Percentiles rank a stretch among this genome's conserved stretches.
These are phyloP conservation scores for Agrochola lychnidis DNA, from an alignment of 2,888 invertebrate genomes.

Conservation along the genomic window DNA sequence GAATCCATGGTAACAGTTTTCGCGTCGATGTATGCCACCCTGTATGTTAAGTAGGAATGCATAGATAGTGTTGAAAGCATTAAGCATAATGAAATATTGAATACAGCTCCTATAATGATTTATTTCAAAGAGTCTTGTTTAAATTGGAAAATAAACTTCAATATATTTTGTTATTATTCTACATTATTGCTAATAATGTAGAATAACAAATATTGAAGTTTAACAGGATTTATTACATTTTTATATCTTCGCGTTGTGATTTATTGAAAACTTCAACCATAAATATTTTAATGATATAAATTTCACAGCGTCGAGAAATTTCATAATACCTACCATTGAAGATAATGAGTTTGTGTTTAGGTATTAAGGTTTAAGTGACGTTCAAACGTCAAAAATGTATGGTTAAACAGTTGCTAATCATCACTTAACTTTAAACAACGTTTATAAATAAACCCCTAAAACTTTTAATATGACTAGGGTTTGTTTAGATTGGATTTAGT, in stretches of 20 bases:
- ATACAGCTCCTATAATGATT: conserved; percentile 34
- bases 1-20: too few species aligned
- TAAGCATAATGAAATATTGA: conserved; percentile 58
- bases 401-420: too few species aligned
- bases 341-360: not conserved
- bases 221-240: not conserved
- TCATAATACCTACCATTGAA: not conserved
- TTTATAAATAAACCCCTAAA: not conserved
- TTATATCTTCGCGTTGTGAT: conserved; percentile 16
- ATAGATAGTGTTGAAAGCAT: conserved; percentile 52
- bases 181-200: not conserved
- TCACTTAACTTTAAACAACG: too few species aligned
- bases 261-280: conserved; percentile 26
- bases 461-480: not conserved
- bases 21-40: too few species aligned
- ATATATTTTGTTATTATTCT: too few species aligned
- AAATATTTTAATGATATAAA: conserved; percentile 30
- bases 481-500: not conserved
- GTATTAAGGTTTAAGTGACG: not conserved
- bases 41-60: conserved; percentile 13
- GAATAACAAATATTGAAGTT: conserved; percentile 25
- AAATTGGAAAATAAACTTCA: conserved; percentile 9
- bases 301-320: not conserved
- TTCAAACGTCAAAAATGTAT: too few species aligned
- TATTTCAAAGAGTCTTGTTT: conserved; percentile 17